Percentiles rank a stretch among this genome's conserved stretches.
Evolutionary conservation across 2,888 invertebrate species (phyloP).

Genomic region (Drosophila ustulata): DNA sequence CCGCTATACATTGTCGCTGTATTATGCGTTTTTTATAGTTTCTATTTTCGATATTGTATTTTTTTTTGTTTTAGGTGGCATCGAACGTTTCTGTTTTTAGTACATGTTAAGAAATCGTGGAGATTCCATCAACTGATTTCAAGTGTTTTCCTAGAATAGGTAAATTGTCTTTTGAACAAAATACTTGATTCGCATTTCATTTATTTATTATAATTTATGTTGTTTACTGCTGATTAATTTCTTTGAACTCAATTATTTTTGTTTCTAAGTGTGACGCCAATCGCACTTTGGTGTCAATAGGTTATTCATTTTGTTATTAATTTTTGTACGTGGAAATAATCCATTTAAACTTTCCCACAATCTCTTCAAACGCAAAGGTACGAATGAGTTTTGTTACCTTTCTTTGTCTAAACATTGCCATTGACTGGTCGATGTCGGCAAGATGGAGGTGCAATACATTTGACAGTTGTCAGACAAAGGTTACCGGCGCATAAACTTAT

Average conservation of each 20-base stretch:
- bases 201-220: conserved; percentile 3
- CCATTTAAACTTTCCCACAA: not conserved
- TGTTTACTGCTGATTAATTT: conserved; percentile 34
- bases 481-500: conserved; percentile 3
- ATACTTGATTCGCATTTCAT: not conserved
- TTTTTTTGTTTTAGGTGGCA: conserved; percentile 20
- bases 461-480: conserved; percentile 26
- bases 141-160: conserved; percentile 5
- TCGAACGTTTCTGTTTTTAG: conserved; percentile 8
- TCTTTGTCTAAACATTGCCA: not conserved
- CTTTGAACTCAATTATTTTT: conserved; percentile 17
- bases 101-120: not conserved
- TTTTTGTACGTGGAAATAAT: not conserved
- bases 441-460: conserved; percentile 13
- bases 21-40: conserved; percentile 20
- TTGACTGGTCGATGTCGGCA: conserved; percentile 2
- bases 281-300: conserved; percentile 30
- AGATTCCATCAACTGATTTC: conserved; percentile 6
- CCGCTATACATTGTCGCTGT: conserved; percentile 12
- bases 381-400: not conserved
- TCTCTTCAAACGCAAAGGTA: not conserved
- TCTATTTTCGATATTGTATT: conserved; percentile 11
- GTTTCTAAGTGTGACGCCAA: conserved; percentile 25
- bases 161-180: not conserved
- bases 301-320: conserved; percentile 4